These are phyloP conservation scores for Campylomormyrus tamandua DNA, from an alignment of 2,113 vertebrate species.

Conservation along the genomic window DNA sequence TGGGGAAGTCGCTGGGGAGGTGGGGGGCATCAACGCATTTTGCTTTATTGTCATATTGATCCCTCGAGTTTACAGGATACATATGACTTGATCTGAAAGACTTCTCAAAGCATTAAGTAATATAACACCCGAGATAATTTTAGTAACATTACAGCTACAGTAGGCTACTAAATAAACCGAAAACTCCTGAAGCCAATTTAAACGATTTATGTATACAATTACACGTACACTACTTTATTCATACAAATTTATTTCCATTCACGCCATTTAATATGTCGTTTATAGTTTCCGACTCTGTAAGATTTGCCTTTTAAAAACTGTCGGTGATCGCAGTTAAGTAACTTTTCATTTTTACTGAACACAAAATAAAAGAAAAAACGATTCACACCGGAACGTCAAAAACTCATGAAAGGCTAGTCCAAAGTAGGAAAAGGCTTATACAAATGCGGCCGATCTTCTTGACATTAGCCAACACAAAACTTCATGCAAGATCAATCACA, in stretches of 20 bases:
- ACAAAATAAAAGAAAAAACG: not conserved
- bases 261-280: not conserved
- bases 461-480: conserved; percentile 7
- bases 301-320: not conserved
- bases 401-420: not conserved
- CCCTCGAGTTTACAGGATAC: not conserved
- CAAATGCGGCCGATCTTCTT: conserved; percentile 4
- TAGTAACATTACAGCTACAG: not conserved
- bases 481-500: conserved; percentile 18
- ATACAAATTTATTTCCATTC: not conserved
- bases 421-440: not conserved
- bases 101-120: not conserved
- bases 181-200: not conserved
- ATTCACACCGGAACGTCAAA: not conserved
- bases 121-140: not conserved
- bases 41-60: conserved; percentile 8
- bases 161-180: not conserved
- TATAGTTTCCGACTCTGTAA: not conserved
- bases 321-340: not conserved
- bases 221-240: not conserved
- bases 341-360: not conserved
- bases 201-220: not conserved
- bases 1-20: not conserved
- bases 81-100: not conserved
- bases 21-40: not conserved